A percentile compares a stretch with the other conserved stretches of the same genome.
These are phyloP conservation scores for Moxostoma hubbsi DNA, from an alignment of 2,797 vertebrate species.

Conservation along the genomic window DNA sequence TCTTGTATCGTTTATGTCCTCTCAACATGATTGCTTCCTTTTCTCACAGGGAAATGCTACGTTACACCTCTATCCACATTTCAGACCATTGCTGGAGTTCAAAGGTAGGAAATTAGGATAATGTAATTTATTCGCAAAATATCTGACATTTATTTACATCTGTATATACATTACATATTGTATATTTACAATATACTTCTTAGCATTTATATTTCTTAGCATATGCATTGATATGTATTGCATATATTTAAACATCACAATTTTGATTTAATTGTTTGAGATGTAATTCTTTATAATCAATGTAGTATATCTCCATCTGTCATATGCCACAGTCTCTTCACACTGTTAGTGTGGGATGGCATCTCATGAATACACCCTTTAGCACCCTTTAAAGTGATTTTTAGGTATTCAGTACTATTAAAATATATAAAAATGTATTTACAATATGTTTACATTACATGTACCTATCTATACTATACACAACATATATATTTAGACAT, in stretches of 20 bases:
- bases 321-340: background rate
- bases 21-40: conserved; percentile 33
- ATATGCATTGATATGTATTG: no score
- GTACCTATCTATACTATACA: no score
- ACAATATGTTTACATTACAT: no score
- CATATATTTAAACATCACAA: background rate
- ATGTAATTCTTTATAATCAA: background rate
- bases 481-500: no score
- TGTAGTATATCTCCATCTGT: background rate
- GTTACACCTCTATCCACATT: conserved; percentile 83
- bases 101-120: conserved; percentile 75
- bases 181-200: no score
- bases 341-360: background rate
- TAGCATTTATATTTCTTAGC: no score
- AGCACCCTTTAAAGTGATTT: background rate
- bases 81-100: conserved; percentile 80
- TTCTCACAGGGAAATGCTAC: conserved; percentile 80
- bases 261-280: background rate
- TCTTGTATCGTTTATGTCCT: background rate
- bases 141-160: background rate
- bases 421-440: no score
- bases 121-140: background rate
- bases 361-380: background rate
- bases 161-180: no score
- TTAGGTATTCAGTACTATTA: no score